Conservation (phyloP, 2,113 vertebrate genomes). For the Rana temporaria region DNA sequence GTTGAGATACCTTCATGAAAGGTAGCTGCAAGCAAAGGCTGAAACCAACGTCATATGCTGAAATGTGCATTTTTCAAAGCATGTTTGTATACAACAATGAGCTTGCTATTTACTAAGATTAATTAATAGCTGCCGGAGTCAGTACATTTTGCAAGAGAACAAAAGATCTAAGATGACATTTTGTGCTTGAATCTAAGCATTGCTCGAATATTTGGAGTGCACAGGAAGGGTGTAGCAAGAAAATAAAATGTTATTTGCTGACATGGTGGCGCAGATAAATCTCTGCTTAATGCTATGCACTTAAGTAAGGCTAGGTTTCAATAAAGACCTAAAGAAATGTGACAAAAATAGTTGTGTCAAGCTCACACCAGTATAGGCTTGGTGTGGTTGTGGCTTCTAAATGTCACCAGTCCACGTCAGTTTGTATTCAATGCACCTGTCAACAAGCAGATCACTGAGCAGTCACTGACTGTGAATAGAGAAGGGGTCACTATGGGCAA, state of each 20-base stretch:
- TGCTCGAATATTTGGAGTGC: slow-evolving; percentile 9
- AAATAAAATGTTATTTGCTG: background rate
- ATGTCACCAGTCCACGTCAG: background rate
- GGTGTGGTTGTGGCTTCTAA: background rate
- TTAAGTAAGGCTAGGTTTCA: background rate
- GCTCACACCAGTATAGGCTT: background rate
- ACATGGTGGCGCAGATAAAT: background rate
- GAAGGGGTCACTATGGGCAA: no score
- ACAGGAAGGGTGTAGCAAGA: slow-evolving; percentile 35
- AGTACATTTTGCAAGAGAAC: background rate
- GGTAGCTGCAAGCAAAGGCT: background rate
- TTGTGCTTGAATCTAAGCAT: background rate
- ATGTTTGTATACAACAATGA: background rate
- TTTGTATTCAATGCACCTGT: background rate
- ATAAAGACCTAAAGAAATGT: slow-evolving; percentile 15
- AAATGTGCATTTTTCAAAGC: slow-evolving; percentile 3
- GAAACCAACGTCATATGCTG: background rate
- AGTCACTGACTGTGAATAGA: no score
- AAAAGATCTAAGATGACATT: slow-evolving; percentile 12
- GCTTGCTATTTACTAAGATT: background rate
- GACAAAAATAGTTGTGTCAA: background rate
- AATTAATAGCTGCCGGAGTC: background rate
- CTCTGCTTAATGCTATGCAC: background rate
- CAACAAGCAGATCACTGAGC: no score
- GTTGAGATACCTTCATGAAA: background rate